phyloP scores from a whole-genome alignment of 2,888 invertebrate species.

The Pristionchus exspectatus region DNA sequence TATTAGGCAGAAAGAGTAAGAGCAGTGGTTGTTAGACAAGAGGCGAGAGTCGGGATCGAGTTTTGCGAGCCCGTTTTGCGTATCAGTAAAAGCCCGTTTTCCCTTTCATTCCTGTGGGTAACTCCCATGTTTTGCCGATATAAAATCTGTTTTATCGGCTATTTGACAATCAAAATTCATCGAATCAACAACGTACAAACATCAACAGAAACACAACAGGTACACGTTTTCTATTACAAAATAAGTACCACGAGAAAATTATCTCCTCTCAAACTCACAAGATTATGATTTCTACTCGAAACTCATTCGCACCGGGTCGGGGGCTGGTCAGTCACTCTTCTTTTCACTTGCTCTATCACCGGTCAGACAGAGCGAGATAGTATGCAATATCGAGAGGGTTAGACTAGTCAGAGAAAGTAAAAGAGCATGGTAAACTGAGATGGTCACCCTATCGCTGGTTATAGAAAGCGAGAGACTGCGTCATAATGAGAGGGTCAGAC shows the following conservation, averaged over 20 bases:
- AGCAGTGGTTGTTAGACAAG: conserved; percentile 9
- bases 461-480: background rate
- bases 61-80: background rate
- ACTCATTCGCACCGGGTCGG: background rate
- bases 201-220: conserved; percentile 26
- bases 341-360: background rate
- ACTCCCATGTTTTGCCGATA: background rate
- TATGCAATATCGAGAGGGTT: background rate
- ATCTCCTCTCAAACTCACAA: background rate
- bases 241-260: background rate
- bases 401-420: background rate
- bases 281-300: background rate
- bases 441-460: background rate
- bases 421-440: background rate
- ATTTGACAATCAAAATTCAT: background rate
- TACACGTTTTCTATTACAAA: background rate
- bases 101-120: background rate
- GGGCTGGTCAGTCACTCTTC: background rate
- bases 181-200: background rate
- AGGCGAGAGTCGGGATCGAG: conserved; percentile 32
- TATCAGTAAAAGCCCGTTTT: conserved; percentile 23
- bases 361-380: background rate
- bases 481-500: background rate
- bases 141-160: background rate
- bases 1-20: background rate